phyloP scores from a whole-genome alignment of 1,140 invertebrate genomes.

The Neelides sp. region DNA sequence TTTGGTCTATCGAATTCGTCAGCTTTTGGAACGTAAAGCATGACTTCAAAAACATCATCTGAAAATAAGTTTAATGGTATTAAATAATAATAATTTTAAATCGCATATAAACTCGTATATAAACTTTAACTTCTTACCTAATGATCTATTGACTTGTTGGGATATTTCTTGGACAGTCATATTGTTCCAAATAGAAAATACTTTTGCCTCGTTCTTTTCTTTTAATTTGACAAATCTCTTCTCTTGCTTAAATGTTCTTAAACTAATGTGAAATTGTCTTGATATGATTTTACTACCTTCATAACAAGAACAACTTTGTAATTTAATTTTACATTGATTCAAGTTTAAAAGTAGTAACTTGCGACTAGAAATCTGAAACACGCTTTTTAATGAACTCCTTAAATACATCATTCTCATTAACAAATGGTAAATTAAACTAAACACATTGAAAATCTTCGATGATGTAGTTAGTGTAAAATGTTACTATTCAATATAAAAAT shows the following conservation, averaged over 20 bases:
- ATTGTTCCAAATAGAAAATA: constrained; percentile 57
- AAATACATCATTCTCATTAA: no score
- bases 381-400: no score
- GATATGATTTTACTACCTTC: no score
- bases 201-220: constrained; percentile 27
- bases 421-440: no score
- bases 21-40: constrained; percentile 50
- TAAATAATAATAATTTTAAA: neutral
- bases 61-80: constrained; percentile 32
- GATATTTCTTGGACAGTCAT: constrained; percentile 65
- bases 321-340: no score
- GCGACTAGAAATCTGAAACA: no score
- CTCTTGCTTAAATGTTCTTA: neutral
- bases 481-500: no score
- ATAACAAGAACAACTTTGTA: no score
- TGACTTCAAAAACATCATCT: constrained; percentile 56
- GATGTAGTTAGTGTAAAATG: no score
- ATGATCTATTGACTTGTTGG: constrained; percentile 42
- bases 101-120: neutral
- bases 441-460: no score
- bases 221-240: neutral
- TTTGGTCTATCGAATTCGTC: constrained; percentile 40
- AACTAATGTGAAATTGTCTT: no score
- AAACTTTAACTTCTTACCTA: constrained; percentile 35
- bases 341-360: no score